Base-by-base conservation (phyloP, 2,797 vertebrate genomes). In the Lateolabrax maculatus region DNA sequence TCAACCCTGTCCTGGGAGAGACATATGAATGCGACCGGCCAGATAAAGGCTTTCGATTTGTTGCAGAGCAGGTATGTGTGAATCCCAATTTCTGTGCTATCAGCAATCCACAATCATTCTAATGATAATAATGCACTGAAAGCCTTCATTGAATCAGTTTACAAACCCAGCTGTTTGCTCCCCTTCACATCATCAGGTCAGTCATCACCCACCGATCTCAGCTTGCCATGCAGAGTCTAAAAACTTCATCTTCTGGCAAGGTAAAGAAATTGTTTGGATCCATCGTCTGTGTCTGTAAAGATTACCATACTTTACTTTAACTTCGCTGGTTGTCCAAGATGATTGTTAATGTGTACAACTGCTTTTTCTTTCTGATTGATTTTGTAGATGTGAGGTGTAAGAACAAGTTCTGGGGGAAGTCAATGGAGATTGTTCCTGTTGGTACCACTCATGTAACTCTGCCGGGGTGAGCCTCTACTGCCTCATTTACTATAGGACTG, bases 331-430 rank as follows among this genome's bases (percentile, higher is more conserved):
- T 25, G 13, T 69, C 3, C 19, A 23, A 57, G 27, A 66, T 70
- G 31, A 73, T 68, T 83, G 15, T 31, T 46, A 46, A 76, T 60
- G 43, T 84, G 36, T 25, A 21, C 16, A 23, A 39, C 41, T 67
- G 1, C 1, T 69, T 46, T 48, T n/a, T n/a, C n/a, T 43, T 51
- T 70, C 29, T 80, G 16, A 48, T 58, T 79, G n/a, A 34, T 65
- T 74, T 43, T 95, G 89, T 87, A 99, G 98, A 99, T 77, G 93
- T 99, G 81, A 97, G 98, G 86, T 99, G 98, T 96, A 99, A 99
- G 94, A 99, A 99, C 91, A 99, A 99, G 91, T 99, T 99, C 92
- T 99, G 98, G 98, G 98, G 98, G 0, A 99, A 99, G 93, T 99
- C 98, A 36, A 98, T 99, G 97, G 98, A 99, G 95, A 99, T 99